A percentile compares a stretch with the other conserved stretches of the same genome.
Conservation (phyloP, 2,797 vertebrate species). For the Odontamblyopus lacepedii region DNA sequence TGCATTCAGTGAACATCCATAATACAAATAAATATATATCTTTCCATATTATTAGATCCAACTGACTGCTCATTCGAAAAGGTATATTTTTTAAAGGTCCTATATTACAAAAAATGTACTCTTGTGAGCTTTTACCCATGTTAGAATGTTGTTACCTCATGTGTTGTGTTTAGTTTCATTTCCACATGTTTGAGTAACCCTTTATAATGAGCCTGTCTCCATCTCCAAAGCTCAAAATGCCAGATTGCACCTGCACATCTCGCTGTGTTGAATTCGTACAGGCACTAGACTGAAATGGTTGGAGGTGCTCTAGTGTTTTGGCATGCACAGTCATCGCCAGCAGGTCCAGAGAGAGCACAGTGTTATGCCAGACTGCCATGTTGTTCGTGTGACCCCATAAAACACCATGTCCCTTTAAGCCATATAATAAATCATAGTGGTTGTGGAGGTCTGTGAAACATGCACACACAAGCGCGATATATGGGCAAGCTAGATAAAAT, state of each 20-base stretch:
- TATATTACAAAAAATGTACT: too few species aligned
- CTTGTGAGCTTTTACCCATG: too few species aligned
- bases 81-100: too few species aligned
- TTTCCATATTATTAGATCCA: too few species aligned
- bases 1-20: constrained; percentile 15
- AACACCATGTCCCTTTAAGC: constrained; percentile 66
- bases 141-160: too few species aligned
- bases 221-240: too few species aligned
- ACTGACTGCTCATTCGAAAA: too few species aligned
- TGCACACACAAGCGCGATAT: constrained; percentile 2
- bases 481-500: constrained; percentile 1
- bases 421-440: constrained; percentile 69
- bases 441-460: constrained; percentile 40
- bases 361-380: constrained; percentile 50
- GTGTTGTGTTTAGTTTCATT: too few species aligned
- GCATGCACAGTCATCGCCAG: constrained; percentile 41
- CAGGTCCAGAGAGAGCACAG: constrained; percentile 41
- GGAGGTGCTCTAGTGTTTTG: constrained; percentile 27
- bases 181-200: too few species aligned
- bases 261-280: constrained; percentile 1
- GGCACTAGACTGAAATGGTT: constrained; percentile 35
- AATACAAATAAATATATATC: too few species aligned
- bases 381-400: constrained; percentile 63
- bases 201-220: too few species aligned
- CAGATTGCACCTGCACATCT: constrained; percentile 38